A percentile compares a stretch with the other conserved stretches of the same genome.
Conservation (phyloP, 2,888 invertebrate genomes). For the Philopedon plagiatum region DNA sequence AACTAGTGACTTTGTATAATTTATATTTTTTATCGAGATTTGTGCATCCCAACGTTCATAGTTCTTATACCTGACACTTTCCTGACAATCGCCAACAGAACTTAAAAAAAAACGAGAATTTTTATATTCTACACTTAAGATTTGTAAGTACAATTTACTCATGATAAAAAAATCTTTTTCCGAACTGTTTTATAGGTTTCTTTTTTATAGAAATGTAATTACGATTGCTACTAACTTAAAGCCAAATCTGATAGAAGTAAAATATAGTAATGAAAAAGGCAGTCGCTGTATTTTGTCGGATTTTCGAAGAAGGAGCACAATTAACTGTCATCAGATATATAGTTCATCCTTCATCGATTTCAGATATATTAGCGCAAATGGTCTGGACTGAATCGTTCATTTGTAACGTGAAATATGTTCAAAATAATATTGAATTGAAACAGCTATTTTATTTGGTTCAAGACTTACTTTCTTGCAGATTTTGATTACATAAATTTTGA, state of each 20-base stretch:
- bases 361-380: constrained; percentile 68
- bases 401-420: constrained; percentile 57
- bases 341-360: constrained; percentile 67
- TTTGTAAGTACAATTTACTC: too few species aligned
- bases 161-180: too few species aligned
- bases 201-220: constrained; percentile 23
- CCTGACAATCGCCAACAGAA: too few species aligned
- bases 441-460: not conserved
- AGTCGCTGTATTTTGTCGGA: constrained; percentile 41
- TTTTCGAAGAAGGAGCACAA: constrained; percentile 54
- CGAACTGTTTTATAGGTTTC: too few species aligned
- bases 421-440: constrained; percentile 58
- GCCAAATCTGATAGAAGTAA: constrained; percentile 54
- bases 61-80: too few species aligned
- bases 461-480: not conserved
- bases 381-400: constrained; percentile 61
- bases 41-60: too few species aligned
- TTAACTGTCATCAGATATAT: constrained; percentile 64
- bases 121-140: too few species aligned
- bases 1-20: too few species aligned
- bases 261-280: constrained; percentile 57
- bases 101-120: too few species aligned
- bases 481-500: too few species aligned
- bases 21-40: too few species aligned
- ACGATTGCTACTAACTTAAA: constrained; percentile 35